Percentiles rank a stretch among this genome's conserved stretches.
Conservation (phyloP, 2,888 invertebrate species). For the Meteorus cinctellus region DNA sequence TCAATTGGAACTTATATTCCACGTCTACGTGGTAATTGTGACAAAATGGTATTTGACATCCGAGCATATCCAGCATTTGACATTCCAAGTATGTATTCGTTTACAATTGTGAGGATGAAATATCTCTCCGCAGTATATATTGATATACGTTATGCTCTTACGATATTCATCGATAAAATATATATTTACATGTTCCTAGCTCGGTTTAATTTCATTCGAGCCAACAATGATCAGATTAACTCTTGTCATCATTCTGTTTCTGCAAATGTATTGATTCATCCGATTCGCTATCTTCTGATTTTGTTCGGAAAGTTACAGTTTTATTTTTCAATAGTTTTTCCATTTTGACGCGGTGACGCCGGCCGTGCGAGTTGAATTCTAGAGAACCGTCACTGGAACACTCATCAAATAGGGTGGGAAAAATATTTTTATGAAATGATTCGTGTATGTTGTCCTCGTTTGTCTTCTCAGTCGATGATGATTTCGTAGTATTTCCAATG, state of each 20-base stretch:
- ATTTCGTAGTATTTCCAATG: not conserved
- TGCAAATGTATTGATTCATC: conserved; percentile 14
- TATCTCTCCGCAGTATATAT: too few species aligned
- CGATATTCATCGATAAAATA: too few species aligned
- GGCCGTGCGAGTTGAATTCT: not conserved
- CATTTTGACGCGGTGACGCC: not conserved
- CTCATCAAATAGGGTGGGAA: not conserved
- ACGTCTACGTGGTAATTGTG: too few species aligned
- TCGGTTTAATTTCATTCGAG: not conserved
- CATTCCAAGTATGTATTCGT: too few species aligned
- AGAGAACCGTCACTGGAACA: not conserved
- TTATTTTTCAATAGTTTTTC: not conserved
- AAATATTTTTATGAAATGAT: not conserved
- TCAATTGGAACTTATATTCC: too few species aligned
- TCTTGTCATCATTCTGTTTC: not conserved
- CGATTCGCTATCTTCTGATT: conserved; percentile 29
- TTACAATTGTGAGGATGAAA: too few species aligned
- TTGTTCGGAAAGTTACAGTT: conserved; percentile 23
- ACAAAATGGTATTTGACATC: too few species aligned
- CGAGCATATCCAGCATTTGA: too few species aligned
- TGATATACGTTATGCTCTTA: too few species aligned
- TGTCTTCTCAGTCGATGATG: not conserved
- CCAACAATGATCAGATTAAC: not conserved
- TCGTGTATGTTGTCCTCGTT: not conserved
- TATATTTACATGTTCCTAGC: too few species aligned